Evolutionary conservation across 2,113 vertebrate species (phyloP), one percentile per base, ranked within the genome.

Genomic region (Gambusia affinis): DNA sequence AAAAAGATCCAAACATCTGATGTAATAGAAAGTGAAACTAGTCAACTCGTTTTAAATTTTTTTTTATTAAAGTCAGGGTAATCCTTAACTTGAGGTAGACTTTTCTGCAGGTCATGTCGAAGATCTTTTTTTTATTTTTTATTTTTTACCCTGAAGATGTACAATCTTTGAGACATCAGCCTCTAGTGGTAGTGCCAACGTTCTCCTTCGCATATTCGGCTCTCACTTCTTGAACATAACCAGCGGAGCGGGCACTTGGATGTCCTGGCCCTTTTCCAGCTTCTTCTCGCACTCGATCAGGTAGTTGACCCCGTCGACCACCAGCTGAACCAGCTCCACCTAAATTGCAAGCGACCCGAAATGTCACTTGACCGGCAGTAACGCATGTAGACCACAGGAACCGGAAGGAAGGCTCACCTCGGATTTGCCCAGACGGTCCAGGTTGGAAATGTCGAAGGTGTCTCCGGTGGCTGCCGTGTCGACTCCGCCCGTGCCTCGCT

Each of bases 211-310:
- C 8, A 54, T 39, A 60, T 74, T 24, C n/a, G 12, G 65, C 47
- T 69, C 80, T 96, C 84, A 97, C 70, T 96, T 97, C 83, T 65
- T 95, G 87, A 97, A 97, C 90, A 96, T 96, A 33, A 90, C 61
- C 60, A 97, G 44, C 0, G 97, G 96, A 3, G 95, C 85, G 1
- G 97, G 97, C 75, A 98, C 90, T 67, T 94, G 97, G 85, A 99
- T 97, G 78, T 98, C 96, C 85, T 98, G 96, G 2, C 96, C 96
- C 84, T 35, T 96, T 84, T 98, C 96, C 82, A 98, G 76, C 87
- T 85, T 96, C 94, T 98, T 99, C 86, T 99, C 97, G 1, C 96
- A 98, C 6, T 98, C 97, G 8, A 97, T 93, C 47, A 98, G 94
- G 81, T 94, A 96, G 90, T 97, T 96, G 85, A 97, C 96, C 0